Evolutionary conservation across 2,888 invertebrate species (phyloP).

Genomic region (Camponotus fellah): DNA sequence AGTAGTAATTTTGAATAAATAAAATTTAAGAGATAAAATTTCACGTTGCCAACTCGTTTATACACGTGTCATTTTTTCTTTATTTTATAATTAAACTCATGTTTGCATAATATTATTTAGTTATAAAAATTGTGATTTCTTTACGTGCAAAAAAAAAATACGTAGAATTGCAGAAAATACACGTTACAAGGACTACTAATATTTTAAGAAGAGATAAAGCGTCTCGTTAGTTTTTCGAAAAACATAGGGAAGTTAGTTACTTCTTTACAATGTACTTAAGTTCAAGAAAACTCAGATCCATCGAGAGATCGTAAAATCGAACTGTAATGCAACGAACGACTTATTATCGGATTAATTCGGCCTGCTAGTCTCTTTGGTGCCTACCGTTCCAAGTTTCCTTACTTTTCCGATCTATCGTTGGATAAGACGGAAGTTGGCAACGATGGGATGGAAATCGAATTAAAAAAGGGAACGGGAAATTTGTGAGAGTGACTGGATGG

Average conservation of each 20-base stretch:
- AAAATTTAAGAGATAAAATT: constrained; percentile 17
- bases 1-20: constrained; percentile 45
- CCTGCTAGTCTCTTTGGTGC: constrained; percentile 45
- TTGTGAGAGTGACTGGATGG: constrained; percentile 21
- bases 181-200: no score
- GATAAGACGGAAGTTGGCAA: constrained; percentile 26
- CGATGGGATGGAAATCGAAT: constrained; percentile 37
- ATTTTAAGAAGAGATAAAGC: not conserved
- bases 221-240: not conserved
- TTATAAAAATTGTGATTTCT: constrained; percentile 3
- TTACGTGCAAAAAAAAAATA: not conserved
- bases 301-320: constrained; percentile 46
- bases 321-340: constrained; percentile 61
- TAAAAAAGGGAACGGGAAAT: constrained; percentile 34
- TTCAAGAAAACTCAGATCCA: constrained; percentile 24
- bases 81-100: constrained; percentile 19
- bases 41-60: constrained; percentile 20
- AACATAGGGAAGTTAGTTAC: constrained; percentile 10
- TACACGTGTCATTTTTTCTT: not conserved
- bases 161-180: not conserved
- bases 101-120: not conserved
- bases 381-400: constrained; percentile 36
- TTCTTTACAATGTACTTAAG: constrained; percentile 43
- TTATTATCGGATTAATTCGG: constrained; percentile 65
- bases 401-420: constrained; percentile 28